Percentiles rank a stretch among this genome's conserved stretches.
Conservation (phyloP, 1,140 invertebrate genomes). For the Trachymyrmex cornetzi region DNA sequence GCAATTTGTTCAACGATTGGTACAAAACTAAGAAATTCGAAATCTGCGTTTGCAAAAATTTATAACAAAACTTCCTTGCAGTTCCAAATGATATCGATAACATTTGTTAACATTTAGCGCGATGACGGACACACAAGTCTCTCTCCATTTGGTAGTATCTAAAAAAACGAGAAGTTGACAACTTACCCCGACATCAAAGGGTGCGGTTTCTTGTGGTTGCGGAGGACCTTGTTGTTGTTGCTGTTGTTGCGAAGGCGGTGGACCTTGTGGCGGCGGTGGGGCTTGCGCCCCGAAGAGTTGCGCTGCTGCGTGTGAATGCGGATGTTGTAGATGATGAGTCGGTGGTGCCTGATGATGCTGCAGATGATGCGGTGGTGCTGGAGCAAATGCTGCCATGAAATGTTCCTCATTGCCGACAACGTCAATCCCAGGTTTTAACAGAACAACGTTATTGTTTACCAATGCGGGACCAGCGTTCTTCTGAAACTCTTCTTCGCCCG, state of each 20-base stretch:
- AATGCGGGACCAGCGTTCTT: constrained; percentile 88
- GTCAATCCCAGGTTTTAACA: constrained; percentile 87
- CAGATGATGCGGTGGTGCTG: constrained; percentile 87
- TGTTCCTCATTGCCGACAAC: constrained; percentile 87
- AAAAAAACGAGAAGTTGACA: background rate
- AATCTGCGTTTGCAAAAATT: background rate
- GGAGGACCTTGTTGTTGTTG: constrained; percentile 89
- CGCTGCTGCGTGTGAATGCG: constrained; percentile 85
- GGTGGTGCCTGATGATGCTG: constrained; percentile 86
- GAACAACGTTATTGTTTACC: constrained; percentile 84
- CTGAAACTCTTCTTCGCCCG: constrained; percentile 93
- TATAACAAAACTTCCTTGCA: background rate
- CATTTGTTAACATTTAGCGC: background rate
- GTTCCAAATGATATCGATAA: background rate
- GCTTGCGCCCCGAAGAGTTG: constrained; percentile 87
- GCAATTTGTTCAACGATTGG: background rate
- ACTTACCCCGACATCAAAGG: constrained; percentile 88
- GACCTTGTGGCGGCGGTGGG: constrained; percentile 84
- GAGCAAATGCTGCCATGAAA: constrained; percentile 87
- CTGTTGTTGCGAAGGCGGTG: constrained; percentile 87
- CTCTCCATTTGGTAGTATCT: background rate
- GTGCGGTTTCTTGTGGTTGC: constrained; percentile 85
- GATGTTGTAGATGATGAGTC: constrained; percentile 85
- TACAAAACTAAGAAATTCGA: background rate
- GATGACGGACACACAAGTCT: background rate